Evolutionary conservation across 2,113 vertebrate genomes (phyloP), one percentile per base, ranked within the genome.

Genomic region (Atrichornis clamosus): DNA sequence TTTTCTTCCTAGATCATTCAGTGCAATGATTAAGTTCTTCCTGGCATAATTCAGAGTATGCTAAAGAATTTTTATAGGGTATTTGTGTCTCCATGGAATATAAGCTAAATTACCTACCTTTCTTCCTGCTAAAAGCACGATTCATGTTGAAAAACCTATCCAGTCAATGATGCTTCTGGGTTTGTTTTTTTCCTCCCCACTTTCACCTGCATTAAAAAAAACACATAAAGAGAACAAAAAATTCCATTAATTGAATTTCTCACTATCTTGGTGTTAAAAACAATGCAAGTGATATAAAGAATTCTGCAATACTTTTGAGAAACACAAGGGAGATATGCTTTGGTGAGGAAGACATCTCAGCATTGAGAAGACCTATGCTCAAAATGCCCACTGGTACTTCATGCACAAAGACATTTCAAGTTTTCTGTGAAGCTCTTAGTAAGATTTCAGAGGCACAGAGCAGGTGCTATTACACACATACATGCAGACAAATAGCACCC

Each of bases 51-150:
- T n/a, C n/a, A n/a, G n/a, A n/a, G n/a, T n/a, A n/a, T n/a, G n/a
- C n/a, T 53, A 8, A 83, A 73, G 9, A 19, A 65, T 9, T 41
- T 80, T 60, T 37, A 53, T 0, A 21, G 35, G n/a, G 11, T 8
- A 55, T n/a, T 58, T 69, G 46, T 30, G 6, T 46, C 5, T 65
- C n/a, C 28, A 28, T 17, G 10, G 50, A 88, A 55, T 9, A 22
- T 4, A 67, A 55, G 22, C 15, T 58, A 67, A 80, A 70, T 77
- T 80, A 22, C 86, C 74, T 63, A 95, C 96, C 96, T 90, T 97
- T 97, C 75, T 97, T 97, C 39, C 96, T 96, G 86, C 95, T 97
- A 55, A 97, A 97, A 86, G 96, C 95, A 70, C 96, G 96, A 74
- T 97, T 97, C 96, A 97, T 97, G 76, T 77, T 97, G 94, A 59